Evolutionary conservation across 2,888 invertebrate species (phyloP).

Genomic region (Mechanitis mazaeus): DNA sequence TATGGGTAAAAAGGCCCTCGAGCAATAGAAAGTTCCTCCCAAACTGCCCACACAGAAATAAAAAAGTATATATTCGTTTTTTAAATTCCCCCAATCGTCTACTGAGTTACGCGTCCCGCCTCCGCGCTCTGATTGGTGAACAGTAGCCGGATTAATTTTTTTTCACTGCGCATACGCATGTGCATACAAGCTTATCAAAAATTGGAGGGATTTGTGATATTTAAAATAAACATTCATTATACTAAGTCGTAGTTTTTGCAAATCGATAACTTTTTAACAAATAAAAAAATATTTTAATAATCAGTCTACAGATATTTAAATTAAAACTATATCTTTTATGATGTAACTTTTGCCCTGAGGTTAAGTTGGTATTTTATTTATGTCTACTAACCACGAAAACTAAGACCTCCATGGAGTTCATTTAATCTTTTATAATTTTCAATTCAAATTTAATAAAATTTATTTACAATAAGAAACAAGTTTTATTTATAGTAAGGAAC

Average conservation of each 20-base stretch:
- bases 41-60: constrained; percentile 47
- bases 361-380: constrained; percentile 27
- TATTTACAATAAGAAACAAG: too few species aligned
- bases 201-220: constrained; percentile 1
- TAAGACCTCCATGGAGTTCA: constrained; percentile 25
- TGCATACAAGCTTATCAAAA: constrained; percentile 11
- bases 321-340: constrained; percentile 18
- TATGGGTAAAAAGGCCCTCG: constrained; percentile 48
- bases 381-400: constrained; percentile 28
- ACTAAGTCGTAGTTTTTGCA: neutral
- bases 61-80: constrained; percentile 53
- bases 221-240: neutral
- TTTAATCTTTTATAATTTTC: constrained; percentile 17
- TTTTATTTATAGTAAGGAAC: too few species aligned
- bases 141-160: constrained; percentile 54
- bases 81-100: constrained; percentile 55
- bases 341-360: constrained; percentile 25
- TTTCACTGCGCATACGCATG: constrained; percentile 34
- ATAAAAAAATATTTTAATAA: neutral
- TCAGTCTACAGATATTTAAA: constrained; percentile 20
- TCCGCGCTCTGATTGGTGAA: constrained; percentile 62
- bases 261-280: neutral
- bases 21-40: constrained; percentile 74
- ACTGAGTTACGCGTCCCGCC: constrained; percentile 71
- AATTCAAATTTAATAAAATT: too few species aligned